phyloP scores from a whole-genome alignment of 1,140 invertebrate genomes.

The Nebria ingens region DNA sequence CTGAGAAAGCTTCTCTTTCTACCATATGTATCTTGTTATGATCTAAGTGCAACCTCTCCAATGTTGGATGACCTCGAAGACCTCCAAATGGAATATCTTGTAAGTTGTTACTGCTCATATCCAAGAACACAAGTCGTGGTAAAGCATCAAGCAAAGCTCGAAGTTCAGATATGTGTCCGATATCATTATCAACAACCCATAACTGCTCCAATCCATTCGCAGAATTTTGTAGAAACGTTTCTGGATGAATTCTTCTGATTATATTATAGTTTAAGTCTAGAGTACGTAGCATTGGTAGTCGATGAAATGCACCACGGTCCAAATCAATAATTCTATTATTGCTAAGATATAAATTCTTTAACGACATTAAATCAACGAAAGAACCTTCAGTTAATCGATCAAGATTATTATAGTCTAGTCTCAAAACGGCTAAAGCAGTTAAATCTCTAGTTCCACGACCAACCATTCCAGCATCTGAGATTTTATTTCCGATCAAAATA shows the following conservation, averaged over 20 bases:
- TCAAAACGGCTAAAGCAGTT: slow-evolving; percentile 53
- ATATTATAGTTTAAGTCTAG: slow-evolving; percentile 70
- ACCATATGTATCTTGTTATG: slow-evolving; percentile 64
- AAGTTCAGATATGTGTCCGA: slow-evolving; percentile 59
- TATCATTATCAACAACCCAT: slow-evolving; percentile 61
- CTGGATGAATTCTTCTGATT: slow-evolving; percentile 65
- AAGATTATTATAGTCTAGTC: slow-evolving; percentile 60
- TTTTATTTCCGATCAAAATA: slow-evolving; percentile 56
- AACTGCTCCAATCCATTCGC: slow-evolving; percentile 64
- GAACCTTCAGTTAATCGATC: slow-evolving; percentile 59
- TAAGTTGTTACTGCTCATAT: slow-evolving; percentile 64
- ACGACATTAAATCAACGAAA: slow-evolving; percentile 65
- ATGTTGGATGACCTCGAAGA: slow-evolving; percentile 60
- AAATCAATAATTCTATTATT: slow-evolving; percentile 66
- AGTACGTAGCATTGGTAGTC: slow-evolving; percentile 57
- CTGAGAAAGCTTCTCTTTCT: slow-evolving; percentile 62
- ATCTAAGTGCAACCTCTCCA: slow-evolving; percentile 71
- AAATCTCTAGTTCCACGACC: slow-evolving; percentile 66
- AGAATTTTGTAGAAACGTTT: slow-evolving; percentile 63
- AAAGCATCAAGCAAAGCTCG: slow-evolving; percentile 61
- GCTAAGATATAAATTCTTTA: slow-evolving; percentile 58
- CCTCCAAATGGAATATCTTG: slow-evolving; percentile 63
- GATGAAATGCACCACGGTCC: slow-evolving; percentile 65
- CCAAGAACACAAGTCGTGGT: slow-evolving; percentile 62
- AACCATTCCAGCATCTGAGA: slow-evolving; percentile 65